A percentile compares a stretch with the other conserved stretches of the same genome.
phyloP scores from a whole-genome alignment of 2,797 vertebrate genomes.

The Decapterus maruadsi region DNA sequence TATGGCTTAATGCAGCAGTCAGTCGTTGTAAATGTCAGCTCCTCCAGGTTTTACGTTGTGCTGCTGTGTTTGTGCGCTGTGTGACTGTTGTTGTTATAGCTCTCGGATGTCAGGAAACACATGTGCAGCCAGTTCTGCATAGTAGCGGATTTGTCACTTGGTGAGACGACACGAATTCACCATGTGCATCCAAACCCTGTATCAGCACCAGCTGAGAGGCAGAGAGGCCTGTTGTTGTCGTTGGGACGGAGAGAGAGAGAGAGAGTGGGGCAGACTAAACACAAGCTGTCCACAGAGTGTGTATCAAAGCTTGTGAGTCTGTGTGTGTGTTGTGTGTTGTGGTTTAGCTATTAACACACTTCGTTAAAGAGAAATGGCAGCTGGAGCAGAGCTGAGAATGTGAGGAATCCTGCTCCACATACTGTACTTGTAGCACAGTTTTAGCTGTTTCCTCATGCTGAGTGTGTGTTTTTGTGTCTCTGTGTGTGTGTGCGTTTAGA shows the following conservation, averaged over 20 bases:
- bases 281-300: conserved; percentile 4
- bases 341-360: conserved; percentile 22
- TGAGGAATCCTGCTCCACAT: conserved; percentile 62
- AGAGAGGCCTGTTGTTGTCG: conserved; percentile 1
- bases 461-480: conserved; percentile 18
- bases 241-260: neutral
- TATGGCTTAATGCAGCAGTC: conserved; percentile 59
- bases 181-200: conserved; percentile 53
- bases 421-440: conserved; percentile 24
- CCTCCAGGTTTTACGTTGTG: neutral
- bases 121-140: conserved; percentile 40
- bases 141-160: conserved; percentile 61
- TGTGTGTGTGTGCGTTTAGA: conserved; percentile 23
- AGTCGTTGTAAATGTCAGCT: neutral
- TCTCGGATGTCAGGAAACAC: conserved; percentile 32
- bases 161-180: conserved; percentile 52
- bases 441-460: conserved; percentile 64
- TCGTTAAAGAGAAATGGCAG: conserved; percentile 37
- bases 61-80: neutral
- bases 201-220: conserved; percentile 31
- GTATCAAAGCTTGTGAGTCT: conserved; percentile 19
- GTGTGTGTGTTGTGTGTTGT: neutral
- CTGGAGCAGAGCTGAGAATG: conserved; percentile 54
- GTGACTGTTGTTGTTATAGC: neutral
- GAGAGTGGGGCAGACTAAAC: conserved; percentile 34